These are phyloP conservation scores for Entomyzon cyanotis DNA, from an alignment of 2,113 vertebrate genomes.

Conservation along the genomic window DNA sequence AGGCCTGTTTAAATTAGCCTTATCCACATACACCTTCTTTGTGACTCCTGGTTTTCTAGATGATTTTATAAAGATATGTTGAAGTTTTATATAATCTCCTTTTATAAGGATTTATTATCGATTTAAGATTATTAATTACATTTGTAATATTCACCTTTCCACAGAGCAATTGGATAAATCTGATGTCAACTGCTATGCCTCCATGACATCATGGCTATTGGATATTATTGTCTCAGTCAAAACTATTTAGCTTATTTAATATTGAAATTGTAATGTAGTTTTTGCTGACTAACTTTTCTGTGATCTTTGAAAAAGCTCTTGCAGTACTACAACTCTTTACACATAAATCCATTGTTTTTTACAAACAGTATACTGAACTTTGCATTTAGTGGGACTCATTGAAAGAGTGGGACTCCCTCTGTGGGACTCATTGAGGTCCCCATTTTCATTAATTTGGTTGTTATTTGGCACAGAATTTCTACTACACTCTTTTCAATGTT, in stretches of 20 bases:
- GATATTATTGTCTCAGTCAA: not conserved
- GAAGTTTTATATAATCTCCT: not conserved
- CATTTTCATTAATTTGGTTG: not conserved
- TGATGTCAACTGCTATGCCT: not conserved
- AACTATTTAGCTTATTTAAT: not conserved
- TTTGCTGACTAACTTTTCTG: not conserved
- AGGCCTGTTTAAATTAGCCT: not conserved
- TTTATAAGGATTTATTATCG: not conserved
- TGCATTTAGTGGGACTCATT: not conserved
- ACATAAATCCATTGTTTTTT: not conserved
- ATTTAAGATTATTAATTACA: not conserved
- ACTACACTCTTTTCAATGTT: not conserved
- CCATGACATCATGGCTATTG: not conserved
- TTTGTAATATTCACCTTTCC: not conserved
- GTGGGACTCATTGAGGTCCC: rapidly evolving
- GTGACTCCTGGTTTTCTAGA: not conserved
- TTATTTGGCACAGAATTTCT: not conserved
- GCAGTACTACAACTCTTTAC: not conserved
- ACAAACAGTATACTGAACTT: not conserved
- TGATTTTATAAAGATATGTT: not conserved
- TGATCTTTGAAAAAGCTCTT: not conserved
- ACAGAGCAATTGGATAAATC: not conserved
- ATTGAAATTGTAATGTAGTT: not conserved
- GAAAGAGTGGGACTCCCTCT: not conserved
- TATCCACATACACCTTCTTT: not conserved